Conservation (phyloP, 2,888 invertebrate species). For the Metacarcinus magister region DNA sequence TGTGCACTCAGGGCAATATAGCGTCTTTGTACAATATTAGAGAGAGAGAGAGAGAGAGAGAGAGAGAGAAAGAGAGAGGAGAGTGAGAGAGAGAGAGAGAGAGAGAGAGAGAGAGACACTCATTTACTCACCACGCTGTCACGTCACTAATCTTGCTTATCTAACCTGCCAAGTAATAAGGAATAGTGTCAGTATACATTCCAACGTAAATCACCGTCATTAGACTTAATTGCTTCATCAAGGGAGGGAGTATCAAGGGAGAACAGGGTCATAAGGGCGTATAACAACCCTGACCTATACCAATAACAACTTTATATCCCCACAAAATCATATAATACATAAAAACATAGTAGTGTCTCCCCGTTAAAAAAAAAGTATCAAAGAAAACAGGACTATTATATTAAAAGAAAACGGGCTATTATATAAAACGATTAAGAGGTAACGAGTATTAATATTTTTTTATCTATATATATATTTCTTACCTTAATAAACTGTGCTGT, state of each 20-base stretch:
- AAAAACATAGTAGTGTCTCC: no score
- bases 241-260: background rate
- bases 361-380: no score
- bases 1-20: background rate
- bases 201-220: background rate
- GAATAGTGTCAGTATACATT: background rate
- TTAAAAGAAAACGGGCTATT: background rate
- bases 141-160: background rate
- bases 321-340: no score
- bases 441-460: no score
- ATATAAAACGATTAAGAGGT: background rate
- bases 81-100: conserved; percentile 5
- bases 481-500: conserved; percentile 9
- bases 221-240: background rate
- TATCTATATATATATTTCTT: no score
- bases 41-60: background rate
- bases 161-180: conserved; percentile 16
- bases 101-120: background rate
- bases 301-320: no score
- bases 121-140: background rate
- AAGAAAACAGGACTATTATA: no score
- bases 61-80: background rate
- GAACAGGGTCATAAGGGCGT: background rate
- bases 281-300: background rate
- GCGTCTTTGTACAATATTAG: background rate